phyloP scores from a whole-genome alignment of 2,797 vertebrate genomes.

The Diceros bicornis region DNA sequence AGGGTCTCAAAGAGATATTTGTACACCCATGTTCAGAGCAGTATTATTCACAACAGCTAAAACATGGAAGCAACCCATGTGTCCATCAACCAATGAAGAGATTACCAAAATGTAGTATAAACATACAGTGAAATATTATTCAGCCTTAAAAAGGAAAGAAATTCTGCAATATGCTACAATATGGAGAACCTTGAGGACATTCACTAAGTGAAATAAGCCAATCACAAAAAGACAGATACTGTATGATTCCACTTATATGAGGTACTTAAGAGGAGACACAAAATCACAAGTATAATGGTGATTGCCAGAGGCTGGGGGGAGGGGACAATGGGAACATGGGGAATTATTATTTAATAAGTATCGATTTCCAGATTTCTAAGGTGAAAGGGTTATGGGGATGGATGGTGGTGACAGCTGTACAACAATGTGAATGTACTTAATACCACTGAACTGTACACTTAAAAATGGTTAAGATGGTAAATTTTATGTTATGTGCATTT shows the following conservation, averaged over 20 bases:
- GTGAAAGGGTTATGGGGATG: neutral
- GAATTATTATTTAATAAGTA: neutral
- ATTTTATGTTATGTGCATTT: neutral
- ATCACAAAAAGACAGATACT: neutral
- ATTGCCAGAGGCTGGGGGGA: neutral
- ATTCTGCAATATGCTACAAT: neutral
- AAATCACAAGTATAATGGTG: neutral
- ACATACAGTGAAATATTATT: neutral
- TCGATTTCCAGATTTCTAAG: neutral
- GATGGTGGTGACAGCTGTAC: neutral
- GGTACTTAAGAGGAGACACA: neutral
- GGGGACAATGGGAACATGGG: neutral
- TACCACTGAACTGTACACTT: neutral
- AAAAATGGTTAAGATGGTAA: neutral
- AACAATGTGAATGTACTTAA: neutral
- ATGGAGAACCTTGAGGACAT: neutral
- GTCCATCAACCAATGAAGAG: neutral
- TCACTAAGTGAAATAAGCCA: neutral
- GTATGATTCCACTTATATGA: neutral
- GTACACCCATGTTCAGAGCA: neutral
- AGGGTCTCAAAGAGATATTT: neutral
- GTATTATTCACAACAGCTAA: neutral
- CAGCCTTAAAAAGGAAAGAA: neutral
- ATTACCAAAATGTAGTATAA: neutral
- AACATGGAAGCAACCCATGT: neutral